Evolutionary conservation across 2,113 vertebrate species (phyloP).

Genomic region (Planiliza haematocheilus): DNA sequence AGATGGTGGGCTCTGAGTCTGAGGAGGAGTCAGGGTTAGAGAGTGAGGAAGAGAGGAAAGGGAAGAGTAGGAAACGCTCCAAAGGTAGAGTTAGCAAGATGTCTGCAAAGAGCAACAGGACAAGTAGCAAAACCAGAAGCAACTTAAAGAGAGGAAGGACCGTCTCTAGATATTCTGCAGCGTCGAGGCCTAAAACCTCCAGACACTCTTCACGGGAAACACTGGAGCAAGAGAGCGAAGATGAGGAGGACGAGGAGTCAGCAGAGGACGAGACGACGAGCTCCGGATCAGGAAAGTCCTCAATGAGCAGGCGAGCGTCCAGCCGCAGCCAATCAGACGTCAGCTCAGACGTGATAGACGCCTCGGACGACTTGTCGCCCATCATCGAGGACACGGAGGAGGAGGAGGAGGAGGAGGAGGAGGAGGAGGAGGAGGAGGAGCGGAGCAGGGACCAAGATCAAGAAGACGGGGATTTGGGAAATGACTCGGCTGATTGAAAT

Average conservation of each 20-base stretch:
- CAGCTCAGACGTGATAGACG: slow-evolving; percentile 24
- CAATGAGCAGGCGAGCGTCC: neutral
- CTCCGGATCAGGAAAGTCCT: neutral
- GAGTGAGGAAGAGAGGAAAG: slow-evolving; percentile 29
- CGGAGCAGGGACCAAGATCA: neutral
- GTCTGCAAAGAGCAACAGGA: neutral
- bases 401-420: slow-evolving; percentile 51
- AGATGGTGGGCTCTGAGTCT: slow-evolving; percentile 45
- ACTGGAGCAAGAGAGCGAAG: slow-evolving; percentile 69
- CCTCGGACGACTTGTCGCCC: slow-evolving; percentile 69
- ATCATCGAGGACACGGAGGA: slow-evolving; percentile 77
- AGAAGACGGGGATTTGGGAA: slow-evolving; percentile 57
- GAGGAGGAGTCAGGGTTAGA: slow-evolving; percentile 35
- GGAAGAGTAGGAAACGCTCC: slow-evolving; percentile 14
- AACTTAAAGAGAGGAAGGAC: neutral
- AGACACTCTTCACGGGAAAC: slow-evolving; percentile 68
- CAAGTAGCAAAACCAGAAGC: neutral
- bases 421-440: slow-evolving; percentile 50
- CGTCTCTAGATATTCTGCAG: slow-evolving; percentile 45
- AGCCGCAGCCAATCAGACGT: slow-evolving; percentile 20
- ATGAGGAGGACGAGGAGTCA: slow-evolving; percentile 45
- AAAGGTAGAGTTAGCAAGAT: neutral
- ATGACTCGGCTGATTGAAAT: slow-evolving; percentile 66
- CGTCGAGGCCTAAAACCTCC: slow-evolving; percentile 77
- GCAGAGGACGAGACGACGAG: slow-evolving; percentile 38